Base-by-base conservation (phyloP, 92 coral and sea anemone genomes). In the Porites lobata region DNA sequence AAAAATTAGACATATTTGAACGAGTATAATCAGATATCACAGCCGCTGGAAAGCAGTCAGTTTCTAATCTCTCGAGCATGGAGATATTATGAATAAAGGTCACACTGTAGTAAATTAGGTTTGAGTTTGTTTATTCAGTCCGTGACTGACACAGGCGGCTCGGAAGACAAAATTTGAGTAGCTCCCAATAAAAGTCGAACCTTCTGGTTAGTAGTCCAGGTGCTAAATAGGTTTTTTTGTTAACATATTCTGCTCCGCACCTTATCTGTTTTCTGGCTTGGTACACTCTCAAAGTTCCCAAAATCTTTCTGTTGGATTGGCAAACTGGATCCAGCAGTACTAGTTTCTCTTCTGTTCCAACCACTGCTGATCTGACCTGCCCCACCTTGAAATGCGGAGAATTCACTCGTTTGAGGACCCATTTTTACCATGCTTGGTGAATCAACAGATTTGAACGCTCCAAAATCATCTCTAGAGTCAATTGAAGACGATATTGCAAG, bases 371-470 rank as follows among this genome's bases (percentile, higher is more conserved):
- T 63, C 3, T 26, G 86, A 26, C 50, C 19, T 6, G 50, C 4
- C 6, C 62, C 80, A 19, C 26, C 79, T 50, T 61, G 87, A 83
- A 73, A 75, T 65, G 52, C 50, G 50, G 80, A 32, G 18, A 83
- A 29, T 3, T 74, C 80, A 59, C 63, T 65, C 38, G 80, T 9
- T 8, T 61, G 59, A 19, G 62, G 9, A 3, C 51, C 64, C 11
- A 64, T 32, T 47, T 47, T 83, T 21, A 59, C 74, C 22, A 59
- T 20, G 18, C 24, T 61, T 38, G 79, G 73, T 22, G 20, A 64
- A 47, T 83, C 80, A 22, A 53, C 54, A 0, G 86, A 69, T n/a
- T 69, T 64, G 54, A 82, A 82, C 6, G 9, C 77, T 43, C 86
- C 86, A 69, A 82, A 82, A 8, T 26, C 57, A 56, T 82, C 86